Conservation (phyloP, 2,888 invertebrate genomes). For the Colletes collaris region DNA sequence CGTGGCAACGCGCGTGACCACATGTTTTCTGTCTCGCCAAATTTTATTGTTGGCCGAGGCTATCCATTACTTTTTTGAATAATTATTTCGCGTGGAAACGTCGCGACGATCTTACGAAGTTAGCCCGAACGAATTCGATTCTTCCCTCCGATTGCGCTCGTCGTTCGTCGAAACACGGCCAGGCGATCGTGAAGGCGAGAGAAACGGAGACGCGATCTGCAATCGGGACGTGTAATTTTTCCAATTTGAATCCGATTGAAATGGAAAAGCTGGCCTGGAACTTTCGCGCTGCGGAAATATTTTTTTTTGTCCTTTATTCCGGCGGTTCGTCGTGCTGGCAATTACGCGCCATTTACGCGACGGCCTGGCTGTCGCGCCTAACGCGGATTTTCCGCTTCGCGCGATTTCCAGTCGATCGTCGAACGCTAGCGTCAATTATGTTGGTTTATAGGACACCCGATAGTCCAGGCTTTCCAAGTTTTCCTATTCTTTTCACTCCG, state of each 20-base stretch:
- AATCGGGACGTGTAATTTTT: slow-evolving; percentile 56
- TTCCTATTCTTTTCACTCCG: background rate
- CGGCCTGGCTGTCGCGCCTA: slow-evolving; percentile 27
- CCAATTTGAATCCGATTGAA: slow-evolving; percentile 62
- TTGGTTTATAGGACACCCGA: slow-evolving; percentile 22
- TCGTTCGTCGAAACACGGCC: slow-evolving; percentile 6
- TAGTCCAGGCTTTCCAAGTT: slow-evolving; percentile 17
- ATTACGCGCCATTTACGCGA: slow-evolving; percentile 62
- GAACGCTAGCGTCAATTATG: slow-evolving; percentile 33
- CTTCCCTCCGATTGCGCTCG: slow-evolving; percentile 41
- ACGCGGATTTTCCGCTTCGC: slow-evolving; percentile 36
- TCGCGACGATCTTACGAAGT: too few species aligned
- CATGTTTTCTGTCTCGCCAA: background rate
- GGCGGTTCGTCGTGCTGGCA: slow-evolving; percentile 39
- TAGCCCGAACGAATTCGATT: background rate
- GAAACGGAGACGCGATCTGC: slow-evolving; percentile 53
- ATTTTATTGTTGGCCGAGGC: too few species aligned
- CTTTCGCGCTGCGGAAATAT: slow-evolving; percentile 26
- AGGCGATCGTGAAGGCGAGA: background rate
- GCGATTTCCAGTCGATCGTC: slow-evolving; percentile 30
- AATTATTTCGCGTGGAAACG: background rate
- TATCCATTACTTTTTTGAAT: too few species aligned
- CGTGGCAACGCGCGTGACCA: background rate
- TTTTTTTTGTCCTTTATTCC: slow-evolving; percentile 36
- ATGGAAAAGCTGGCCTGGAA: background rate